A percentile compares a stretch with the other conserved stretches of the same genome.
These are phyloP conservation scores for Bactericera cockerelli DNA, from an alignment of 1,140 invertebrate genomes.

Conservation along the genomic window DNA sequence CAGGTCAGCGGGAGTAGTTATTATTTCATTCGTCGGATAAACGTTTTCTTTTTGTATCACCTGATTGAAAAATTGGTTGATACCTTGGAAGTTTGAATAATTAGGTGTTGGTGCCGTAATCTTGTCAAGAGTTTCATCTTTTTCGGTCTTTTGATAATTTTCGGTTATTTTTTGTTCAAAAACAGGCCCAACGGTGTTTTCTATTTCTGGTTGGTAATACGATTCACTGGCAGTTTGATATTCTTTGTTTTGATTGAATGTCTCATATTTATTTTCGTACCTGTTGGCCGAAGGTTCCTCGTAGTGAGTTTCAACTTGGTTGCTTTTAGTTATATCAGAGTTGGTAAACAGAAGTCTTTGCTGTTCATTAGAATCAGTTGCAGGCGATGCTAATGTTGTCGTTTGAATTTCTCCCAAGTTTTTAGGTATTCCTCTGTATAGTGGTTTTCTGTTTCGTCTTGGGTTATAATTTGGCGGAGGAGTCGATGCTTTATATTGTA, in stretches of 20 bases:
- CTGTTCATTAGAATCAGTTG: background rate
- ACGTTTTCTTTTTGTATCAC: background rate
- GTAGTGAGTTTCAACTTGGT: background rate
- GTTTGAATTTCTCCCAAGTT: conserved; percentile 8
- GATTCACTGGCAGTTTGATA: background rate
- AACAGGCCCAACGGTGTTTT: background rate
- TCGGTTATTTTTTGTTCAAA: background rate
- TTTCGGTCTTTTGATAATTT: background rate
- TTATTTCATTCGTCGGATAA: background rate
- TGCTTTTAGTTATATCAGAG: background rate
- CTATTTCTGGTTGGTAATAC: background rate
- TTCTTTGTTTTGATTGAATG: background rate
- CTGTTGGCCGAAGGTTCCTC: background rate
- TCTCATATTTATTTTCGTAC: background rate
- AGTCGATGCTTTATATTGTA: background rate
- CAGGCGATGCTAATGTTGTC: background rate
- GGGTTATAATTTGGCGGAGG: conserved; percentile 10
- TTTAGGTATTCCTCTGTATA: conserved; percentile 17
- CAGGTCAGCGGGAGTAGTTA: background rate
- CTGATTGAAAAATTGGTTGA: conserved; percentile 6
- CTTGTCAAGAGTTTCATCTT: background rate
- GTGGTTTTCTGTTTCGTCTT: conserved; percentile 16
- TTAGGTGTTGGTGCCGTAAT: background rate
- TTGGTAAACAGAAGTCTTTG: background rate
- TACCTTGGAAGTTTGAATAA: conserved; percentile 4